These are phyloP conservation scores for Casuarius casuarius DNA, from an alignment of 2,113 vertebrate species.

Conservation along the genomic window DNA sequence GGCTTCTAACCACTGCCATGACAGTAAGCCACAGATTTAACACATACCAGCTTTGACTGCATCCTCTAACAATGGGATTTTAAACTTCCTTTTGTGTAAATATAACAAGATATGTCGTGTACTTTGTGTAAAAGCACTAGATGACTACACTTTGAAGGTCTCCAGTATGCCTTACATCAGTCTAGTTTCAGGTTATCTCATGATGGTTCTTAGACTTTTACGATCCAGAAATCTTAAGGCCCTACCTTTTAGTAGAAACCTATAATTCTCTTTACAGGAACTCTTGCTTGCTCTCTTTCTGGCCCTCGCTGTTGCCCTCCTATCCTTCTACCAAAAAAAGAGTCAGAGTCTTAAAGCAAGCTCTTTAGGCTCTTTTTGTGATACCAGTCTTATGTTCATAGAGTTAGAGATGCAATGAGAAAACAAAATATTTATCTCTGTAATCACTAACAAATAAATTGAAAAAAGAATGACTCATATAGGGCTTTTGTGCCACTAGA, in stretches of 20 bases:
- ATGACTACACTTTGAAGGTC: not conserved
- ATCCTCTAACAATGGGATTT: not conserved
- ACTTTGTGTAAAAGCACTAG: not conserved
- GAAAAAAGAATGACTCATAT: not conserved
- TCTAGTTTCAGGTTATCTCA: not conserved
- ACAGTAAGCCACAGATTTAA: not conserved
- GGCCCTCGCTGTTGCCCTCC: accelerated
- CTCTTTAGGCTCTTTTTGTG: not conserved
- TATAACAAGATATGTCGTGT: not conserved
- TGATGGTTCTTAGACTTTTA: not conserved
- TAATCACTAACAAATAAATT: not conserved
- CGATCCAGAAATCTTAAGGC: not conserved
- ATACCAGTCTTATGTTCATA: not conserved
- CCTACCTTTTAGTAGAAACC: not conserved
- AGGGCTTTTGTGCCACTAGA: not conserved
- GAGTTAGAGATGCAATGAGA: not conserved
- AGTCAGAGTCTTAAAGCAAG: not conserved
- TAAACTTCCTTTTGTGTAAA: accelerated
- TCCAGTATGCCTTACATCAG: not conserved
- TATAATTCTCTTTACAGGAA: not conserved
- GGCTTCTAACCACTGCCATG: not conserved
- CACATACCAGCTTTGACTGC: accelerated
- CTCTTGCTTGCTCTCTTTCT: not conserved
- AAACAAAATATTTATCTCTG: not conserved
- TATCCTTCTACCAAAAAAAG: not conserved